A percentile compares a stretch with the other conserved stretches of the same genome.
Conservation (phyloP, 2,113 vertebrate genomes). For the Trichomycterus rosablanca region DNA sequence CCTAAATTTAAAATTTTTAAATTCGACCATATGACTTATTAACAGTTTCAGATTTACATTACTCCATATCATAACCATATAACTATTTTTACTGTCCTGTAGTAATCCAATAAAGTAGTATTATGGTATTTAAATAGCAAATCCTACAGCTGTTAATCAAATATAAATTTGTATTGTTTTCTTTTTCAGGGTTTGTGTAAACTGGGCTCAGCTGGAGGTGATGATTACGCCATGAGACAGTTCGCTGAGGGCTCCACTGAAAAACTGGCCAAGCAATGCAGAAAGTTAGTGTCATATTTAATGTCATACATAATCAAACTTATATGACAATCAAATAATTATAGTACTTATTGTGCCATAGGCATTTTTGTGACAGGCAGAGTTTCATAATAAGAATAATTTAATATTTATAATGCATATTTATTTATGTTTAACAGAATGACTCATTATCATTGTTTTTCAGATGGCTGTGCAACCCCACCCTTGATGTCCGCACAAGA, state of each 20-base stretch:
- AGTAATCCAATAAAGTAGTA: too few relatives aligned
- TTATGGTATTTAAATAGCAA: too few relatives aligned
- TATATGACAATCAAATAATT: neutral
- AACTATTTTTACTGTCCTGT: too few relatives aligned
- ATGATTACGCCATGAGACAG: slow-evolving; percentile 89
- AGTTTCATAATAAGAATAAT: too few relatives aligned
- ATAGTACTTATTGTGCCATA: neutral
- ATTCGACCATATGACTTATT: too few relatives aligned
- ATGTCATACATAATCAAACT: too few relatives aligned
- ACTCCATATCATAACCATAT: too few relatives aligned
- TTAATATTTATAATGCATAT: too few relatives aligned
- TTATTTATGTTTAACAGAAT: neutral
- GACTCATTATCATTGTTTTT: neutral
- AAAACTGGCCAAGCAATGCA: slow-evolving; percentile 93
- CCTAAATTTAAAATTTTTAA: too few relatives aligned
- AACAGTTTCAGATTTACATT: too few relatives aligned
- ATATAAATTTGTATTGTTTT: too few relatives aligned
- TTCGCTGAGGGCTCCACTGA: slow-evolving; percentile 97
- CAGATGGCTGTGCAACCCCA: slow-evolving; percentile 88
- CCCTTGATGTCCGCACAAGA: slow-evolving; percentile 83
- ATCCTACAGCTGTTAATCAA: too few relatives aligned
- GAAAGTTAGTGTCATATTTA: slow-evolving; percentile 92
- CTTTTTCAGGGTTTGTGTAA: slow-evolving; percentile 87
- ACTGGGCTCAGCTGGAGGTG: slow-evolving; percentile 92
- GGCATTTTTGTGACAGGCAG: neutral